A percentile compares a stretch with the other conserved stretches of the same genome.
phyloP scores from a whole-genome alignment of 2,113 vertebrate species.

The Eulemur macaco region DNA sequence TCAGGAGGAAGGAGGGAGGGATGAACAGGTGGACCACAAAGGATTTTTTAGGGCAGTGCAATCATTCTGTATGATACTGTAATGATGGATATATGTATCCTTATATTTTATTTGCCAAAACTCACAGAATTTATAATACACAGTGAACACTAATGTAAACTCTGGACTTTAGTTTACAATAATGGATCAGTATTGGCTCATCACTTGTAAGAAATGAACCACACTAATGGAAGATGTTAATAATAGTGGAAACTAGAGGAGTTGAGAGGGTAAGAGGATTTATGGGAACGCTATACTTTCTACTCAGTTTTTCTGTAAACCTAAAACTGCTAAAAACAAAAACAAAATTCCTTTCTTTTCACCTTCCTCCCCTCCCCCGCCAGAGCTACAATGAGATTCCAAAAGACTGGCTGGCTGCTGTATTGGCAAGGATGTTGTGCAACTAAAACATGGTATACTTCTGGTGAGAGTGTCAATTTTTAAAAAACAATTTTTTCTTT shows the following conservation, averaged over 20 bases:
- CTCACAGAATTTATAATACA: background rate
- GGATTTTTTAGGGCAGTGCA: background rate
- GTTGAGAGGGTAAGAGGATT: background rate
- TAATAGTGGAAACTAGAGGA: background rate
- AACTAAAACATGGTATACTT: background rate
- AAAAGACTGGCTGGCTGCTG: background rate
- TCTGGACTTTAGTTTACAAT: background rate
- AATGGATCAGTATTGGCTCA: background rate
- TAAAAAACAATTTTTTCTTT: too few species aligned
- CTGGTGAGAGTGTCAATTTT: background rate
- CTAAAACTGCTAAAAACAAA: background rate
- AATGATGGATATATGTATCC: background rate
- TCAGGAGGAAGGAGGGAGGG: background rate
- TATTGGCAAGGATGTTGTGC: background rate
- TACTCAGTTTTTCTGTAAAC: background rate
- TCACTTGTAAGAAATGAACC: background rate
- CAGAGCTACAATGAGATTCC: background rate
- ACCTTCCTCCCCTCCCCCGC: too few species aligned
- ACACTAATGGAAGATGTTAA: background rate
- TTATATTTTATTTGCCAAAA: background rate
- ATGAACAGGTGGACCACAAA: background rate
- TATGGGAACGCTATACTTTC: background rate
- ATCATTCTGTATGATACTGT: background rate
- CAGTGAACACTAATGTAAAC: background rate
- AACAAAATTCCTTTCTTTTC: background rate